Evolutionary conservation across 37 sponge, comb jelly and placozoan genomes (phyloP).

Genomic region (Cladorhizidae sp.): DNA sequence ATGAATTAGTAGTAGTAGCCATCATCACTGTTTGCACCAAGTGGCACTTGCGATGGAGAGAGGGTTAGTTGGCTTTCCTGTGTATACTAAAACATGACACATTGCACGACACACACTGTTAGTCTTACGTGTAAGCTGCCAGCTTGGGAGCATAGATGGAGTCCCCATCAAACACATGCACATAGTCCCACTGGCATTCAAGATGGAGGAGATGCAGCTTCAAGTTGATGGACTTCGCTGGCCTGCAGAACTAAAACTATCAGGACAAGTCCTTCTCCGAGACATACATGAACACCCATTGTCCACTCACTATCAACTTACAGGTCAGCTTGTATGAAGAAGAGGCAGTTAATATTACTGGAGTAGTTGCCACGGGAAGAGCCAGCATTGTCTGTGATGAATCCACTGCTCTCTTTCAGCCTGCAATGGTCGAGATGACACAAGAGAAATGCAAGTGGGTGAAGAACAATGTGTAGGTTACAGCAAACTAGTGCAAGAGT

Average conservation of each 20-base stretch:
- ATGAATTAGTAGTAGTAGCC: no score
- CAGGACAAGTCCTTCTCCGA: not conserved
- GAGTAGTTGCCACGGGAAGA: conserved; percentile 19
- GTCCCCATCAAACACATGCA: conserved; percentile 80
- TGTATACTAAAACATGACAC: no score
- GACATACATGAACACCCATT: not conserved
- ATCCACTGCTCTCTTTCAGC: conserved; percentile 36
- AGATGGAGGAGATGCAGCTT: conserved; percentile 30
- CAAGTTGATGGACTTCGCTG: conserved; percentile 32
- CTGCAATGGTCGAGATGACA: not conserved
- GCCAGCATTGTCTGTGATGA: conserved; percentile 35
- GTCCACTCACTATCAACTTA: not conserved
- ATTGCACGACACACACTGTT: no score
- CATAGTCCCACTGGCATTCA: conserved; percentile 83
- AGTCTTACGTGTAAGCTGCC: conserved; percentile 1
- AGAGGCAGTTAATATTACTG: not conserved
- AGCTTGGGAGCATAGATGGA: conserved; percentile 53
- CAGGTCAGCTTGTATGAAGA: conserved; percentile 2
- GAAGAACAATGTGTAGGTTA: not conserved
- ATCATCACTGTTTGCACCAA: no score
- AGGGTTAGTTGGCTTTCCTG: no score
- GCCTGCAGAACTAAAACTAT: conserved; percentile 12
- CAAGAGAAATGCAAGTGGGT: not conserved
- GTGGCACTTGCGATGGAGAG: no score
- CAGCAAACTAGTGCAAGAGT: not conserved